These are phyloP conservation scores for Lagopus muta DNA, from an alignment of 2,113 vertebrate species.

Conservation along the genomic window DNA sequence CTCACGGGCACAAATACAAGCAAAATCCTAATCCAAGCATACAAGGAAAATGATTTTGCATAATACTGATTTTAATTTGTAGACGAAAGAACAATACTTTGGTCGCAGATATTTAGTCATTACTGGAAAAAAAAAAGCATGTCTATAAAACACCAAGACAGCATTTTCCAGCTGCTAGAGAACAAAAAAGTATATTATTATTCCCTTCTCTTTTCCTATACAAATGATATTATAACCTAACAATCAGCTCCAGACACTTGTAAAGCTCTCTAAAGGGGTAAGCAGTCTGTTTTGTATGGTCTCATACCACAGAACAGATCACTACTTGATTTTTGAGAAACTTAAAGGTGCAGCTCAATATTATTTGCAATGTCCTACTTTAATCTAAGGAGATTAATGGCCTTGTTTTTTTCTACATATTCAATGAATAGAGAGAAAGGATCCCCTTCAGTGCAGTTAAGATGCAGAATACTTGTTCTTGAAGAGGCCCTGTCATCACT, in stretches of 20 bases:
- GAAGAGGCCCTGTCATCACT: not conserved
- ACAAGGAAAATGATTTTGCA: fast-evolving
- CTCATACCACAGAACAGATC: not conserved
- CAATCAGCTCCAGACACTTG: not conserved
- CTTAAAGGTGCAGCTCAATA: not conserved
- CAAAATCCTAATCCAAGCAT: not conserved
- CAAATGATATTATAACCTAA: not conserved
- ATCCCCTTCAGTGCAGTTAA: not conserved
- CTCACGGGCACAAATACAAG: not conserved
- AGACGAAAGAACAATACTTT: not conserved
- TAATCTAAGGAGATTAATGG: not conserved
- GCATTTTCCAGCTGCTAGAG: not conserved
- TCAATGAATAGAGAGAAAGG: not conserved
- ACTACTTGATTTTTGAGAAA: not conserved
- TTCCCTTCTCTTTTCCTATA: not conserved
- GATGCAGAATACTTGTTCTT: not conserved
- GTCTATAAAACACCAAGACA: not conserved
- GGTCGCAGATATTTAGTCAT: not conserved
- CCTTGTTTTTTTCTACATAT: not conserved
- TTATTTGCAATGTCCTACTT: not conserved
- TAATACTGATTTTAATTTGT: not conserved
- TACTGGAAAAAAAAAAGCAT: not conserved
- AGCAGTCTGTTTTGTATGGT: not conserved
- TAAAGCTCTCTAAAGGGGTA: not conserved
- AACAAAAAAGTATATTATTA: not conserved